These are phyloP conservation scores for Xylophagus ater DNA, from an alignment of 2,888 invertebrate genomes.

Conservation along the genomic window DNA sequence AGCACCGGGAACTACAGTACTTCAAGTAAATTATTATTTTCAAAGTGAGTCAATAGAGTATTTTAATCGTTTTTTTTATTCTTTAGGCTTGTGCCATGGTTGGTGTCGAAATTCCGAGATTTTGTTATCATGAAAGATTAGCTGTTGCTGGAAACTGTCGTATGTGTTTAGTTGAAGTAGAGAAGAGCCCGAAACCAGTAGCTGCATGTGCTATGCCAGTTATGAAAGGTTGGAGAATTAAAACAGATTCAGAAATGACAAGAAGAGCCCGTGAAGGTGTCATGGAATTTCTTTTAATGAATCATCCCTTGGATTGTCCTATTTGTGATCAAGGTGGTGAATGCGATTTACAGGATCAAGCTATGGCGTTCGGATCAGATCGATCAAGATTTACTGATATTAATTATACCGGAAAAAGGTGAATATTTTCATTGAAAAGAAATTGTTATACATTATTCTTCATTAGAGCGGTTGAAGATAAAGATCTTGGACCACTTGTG, in stretches of 20 bases:
- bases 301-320: constrained; percentile 98
- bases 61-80: not conserved
- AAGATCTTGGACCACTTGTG: constrained; percentile 94
- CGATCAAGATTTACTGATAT: constrained; percentile 89
- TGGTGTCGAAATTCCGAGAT: constrained; percentile 96
- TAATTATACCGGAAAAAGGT: constrained; percentile 82
- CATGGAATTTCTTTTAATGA: constrained; percentile 97
- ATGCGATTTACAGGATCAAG: constrained; percentile 94
- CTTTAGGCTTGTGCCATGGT: constrained; percentile 80
- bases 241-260: constrained; percentile 93
- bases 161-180: constrained; percentile 99
- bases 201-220: constrained; percentile 99
- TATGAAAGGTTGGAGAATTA: constrained; percentile 99
- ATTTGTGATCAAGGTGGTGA: constrained; percentile 98
- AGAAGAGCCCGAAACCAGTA: constrained; percentile 94
- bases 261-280: constrained; percentile 71
- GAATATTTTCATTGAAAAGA: constrained; percentile 12
- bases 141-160: constrained; percentile 98
- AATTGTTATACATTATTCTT: no score
- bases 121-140: constrained; percentile 97
- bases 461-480: constrained; percentile 91
- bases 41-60: not conserved
- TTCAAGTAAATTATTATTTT: constrained; percentile 55
- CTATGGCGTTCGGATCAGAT: constrained; percentile 97
- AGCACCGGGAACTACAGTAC: constrained; percentile 90